Conservation (phyloP, 2,113 vertebrate species). For the Butastur rufipennis region DNA sequence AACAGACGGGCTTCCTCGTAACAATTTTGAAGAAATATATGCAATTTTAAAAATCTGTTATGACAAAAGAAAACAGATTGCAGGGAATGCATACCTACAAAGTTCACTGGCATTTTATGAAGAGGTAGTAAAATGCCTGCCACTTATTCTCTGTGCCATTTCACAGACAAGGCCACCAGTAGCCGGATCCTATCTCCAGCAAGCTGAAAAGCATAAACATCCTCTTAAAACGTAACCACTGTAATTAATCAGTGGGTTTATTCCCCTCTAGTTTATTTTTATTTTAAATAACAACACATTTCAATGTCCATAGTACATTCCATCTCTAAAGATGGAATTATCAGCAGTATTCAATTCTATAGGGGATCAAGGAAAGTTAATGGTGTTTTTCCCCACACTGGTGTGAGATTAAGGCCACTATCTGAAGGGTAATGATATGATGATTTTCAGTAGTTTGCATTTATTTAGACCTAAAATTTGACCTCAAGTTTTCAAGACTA, state of each 20-base stretch:
- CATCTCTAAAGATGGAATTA: not conserved
- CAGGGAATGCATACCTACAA: not conserved
- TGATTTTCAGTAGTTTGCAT: not conserved
- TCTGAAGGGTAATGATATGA: not conserved
- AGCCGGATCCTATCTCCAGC: not conserved
- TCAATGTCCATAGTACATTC: not conserved
- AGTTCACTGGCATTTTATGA: not conserved
- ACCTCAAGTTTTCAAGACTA: not conserved
- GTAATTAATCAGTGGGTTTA: conserved; percentile 9
- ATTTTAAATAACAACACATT: not conserved
- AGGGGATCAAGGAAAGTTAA: not conserved
- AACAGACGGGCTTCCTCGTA: not conserved
- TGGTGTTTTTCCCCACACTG: not conserved
- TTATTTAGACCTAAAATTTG: not conserved
- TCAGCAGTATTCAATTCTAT: not conserved
- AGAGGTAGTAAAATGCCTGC: not conserved
- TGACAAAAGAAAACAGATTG: not conserved
- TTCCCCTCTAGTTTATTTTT: not conserved
- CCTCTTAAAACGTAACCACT: not conserved
- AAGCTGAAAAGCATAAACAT: conserved; percentile 17
- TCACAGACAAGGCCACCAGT: not conserved
- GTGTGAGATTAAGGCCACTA: not conserved
- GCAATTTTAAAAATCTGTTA: not conserved
- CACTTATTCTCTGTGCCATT: not conserved
- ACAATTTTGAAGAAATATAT: not conserved